Evolutionary conservation across 2,113 vertebrate genomes (phyloP).

Genomic region (Triplophysa tibetana): DNA sequence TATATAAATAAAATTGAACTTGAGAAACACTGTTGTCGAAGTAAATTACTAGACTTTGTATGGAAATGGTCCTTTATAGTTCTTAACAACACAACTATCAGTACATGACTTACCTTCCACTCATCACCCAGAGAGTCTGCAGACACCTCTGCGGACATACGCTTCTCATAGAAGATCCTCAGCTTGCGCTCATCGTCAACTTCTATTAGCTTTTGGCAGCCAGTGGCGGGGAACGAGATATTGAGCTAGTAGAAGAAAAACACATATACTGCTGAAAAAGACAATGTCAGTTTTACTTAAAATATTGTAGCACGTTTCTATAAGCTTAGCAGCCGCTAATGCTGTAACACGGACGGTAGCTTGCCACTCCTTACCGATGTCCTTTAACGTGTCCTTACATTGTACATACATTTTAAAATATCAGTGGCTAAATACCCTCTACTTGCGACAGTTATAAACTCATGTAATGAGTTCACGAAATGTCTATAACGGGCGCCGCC

Average conservation of each 20-base stretch:
- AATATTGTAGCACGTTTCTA: slow-evolving; percentile 7
- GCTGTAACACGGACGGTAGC: background rate
- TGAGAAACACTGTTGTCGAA: too few species aligned
- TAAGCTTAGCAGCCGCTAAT: slow-evolving; percentile 6
- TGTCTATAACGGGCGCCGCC: slow-evolving; percentile 20
- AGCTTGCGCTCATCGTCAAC: slow-evolving; percentile 97
- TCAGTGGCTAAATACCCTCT: background rate
- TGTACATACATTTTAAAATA: background rate
- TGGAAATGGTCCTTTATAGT: too few species aligned
- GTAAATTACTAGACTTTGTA: too few species aligned
- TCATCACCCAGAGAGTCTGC: slow-evolving; percentile 95
- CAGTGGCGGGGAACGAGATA: slow-evolving; percentile 97
- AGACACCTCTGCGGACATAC: slow-evolving; percentile 93
- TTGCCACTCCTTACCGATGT: background rate
- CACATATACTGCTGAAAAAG: background rate
- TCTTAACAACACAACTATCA: too few species aligned
- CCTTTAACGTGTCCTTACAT: background rate
- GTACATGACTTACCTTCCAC: slow-evolving; percentile 85
- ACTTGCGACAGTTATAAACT: background rate
- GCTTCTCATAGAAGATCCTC: slow-evolving; percentile 95
- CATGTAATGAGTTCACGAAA: background rate
- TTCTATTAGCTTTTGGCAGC: slow-evolving; percentile 97
- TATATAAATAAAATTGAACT: too few species aligned
- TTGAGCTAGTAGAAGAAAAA: slow-evolving; percentile 79
- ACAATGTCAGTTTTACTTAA: too few species aligned